These are phyloP conservation scores for Archocentrus centrarchus DNA, from an alignment of 2,113 vertebrate genomes.

Conservation along the genomic window DNA sequence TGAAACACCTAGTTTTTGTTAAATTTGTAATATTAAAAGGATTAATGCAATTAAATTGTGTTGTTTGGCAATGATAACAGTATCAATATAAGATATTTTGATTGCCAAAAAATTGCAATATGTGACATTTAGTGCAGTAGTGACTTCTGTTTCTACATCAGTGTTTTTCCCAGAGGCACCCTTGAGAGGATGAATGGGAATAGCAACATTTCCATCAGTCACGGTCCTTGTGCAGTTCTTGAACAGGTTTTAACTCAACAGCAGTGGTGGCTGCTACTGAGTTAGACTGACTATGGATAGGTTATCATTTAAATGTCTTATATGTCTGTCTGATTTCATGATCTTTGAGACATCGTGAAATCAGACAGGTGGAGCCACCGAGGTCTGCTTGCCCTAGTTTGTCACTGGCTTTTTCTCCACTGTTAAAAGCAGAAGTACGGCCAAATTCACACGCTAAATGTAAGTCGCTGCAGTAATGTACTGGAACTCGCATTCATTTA, in stretches of 20 bases:
- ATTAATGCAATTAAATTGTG: neutral
- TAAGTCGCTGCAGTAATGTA: slow-evolving; percentile 36
- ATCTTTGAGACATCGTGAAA: neutral
- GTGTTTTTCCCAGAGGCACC: neutral
- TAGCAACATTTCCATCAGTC: neutral
- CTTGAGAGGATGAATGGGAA: neutral
- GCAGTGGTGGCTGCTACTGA: neutral
- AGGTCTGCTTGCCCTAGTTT: slow-evolving; percentile 4
- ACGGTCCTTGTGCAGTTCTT: neutral
- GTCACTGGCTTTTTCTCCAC: slow-evolving; percentile 39
- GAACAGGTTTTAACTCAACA: neutral
- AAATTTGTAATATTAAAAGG: neutral
- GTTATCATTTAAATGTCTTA: neutral
- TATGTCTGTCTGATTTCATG: slow-evolving; percentile 7
- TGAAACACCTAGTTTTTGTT: neutral
- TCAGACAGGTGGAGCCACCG: neutral
- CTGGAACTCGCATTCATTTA: slow-evolving; percentile 39
- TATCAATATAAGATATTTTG: no score
- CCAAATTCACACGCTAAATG: slow-evolving; percentile 11
- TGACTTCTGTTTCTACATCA: neutral
- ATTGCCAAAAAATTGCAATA: neutral
- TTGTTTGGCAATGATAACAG: no score
- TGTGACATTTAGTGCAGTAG: neutral
- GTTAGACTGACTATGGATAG: neutral
- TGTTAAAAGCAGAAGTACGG: neutral